These are phyloP conservation scores for Sebastes baramenuke DNA, from an alignment of 2,797 vertebrate species.

Conservation along the genomic window DNA sequence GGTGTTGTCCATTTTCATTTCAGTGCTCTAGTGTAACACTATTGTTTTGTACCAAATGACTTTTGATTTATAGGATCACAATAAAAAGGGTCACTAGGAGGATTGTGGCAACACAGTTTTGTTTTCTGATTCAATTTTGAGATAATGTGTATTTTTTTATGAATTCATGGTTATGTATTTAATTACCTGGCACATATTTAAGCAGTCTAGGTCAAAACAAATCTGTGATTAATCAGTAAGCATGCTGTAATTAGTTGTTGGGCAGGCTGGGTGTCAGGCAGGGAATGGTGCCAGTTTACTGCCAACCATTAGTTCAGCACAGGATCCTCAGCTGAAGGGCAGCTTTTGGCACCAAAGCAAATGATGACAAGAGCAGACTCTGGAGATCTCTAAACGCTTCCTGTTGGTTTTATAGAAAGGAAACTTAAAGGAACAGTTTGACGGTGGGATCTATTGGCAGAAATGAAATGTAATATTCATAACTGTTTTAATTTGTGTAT, in stretches of 20 bases:
- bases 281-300: conserved; percentile 6
- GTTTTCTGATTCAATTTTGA: background rate
- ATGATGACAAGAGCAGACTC: conserved; percentile 19
- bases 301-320: conserved; percentile 3
- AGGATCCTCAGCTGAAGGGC: conserved; percentile 13
- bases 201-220: background rate
- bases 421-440: background rate
- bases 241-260: conserved; percentile 9
- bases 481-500: accelerated
- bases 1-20: conserved; percentile 48
- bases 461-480: too few species aligned
- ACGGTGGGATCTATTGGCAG: too few species aligned
- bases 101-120: conserved; percentile 10
- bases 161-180: background rate
- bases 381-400: conserved; percentile 5
- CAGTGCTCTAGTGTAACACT: conserved; percentile 31
- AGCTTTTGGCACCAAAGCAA: conserved; percentile 21
- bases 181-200: background rate
- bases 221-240: background rate
- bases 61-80: conserved; percentile 52
- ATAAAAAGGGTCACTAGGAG: conserved; percentile 60
- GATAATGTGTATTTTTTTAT: background rate
- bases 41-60: conserved; percentile 52
- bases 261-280: background rate
- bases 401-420: conserved; percentile 38